Base-by-base conservation (phyloP, 64 coral and sea anemone species). In the Platygyra sinensis region DNA sequence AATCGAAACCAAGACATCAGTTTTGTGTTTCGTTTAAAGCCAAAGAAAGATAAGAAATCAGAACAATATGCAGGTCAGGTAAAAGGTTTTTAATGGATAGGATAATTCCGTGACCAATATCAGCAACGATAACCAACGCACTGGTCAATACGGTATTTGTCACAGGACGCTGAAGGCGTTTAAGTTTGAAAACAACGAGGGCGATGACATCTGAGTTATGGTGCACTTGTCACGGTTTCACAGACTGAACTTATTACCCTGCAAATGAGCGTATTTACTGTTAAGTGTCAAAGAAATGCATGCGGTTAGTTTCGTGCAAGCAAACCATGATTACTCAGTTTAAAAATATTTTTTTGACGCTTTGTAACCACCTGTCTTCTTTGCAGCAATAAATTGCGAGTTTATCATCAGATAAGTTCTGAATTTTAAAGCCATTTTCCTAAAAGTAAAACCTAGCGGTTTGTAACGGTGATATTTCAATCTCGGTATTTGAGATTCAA, bases 131-230 rank as follows among this genome's bases (percentile, higher is more conserved):
- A 27, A 69, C 65, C 22, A 27, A 69, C 65, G 65, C 65, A 27
- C 65, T 20, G 81, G 62, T 67, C 63, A 72, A 85, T 51, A 85
- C 38, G 62, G 49, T 51, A 63, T 85, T 85, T 85, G 46, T 50
- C 81, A 85, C 20, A 39, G 59, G 18, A 38, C 24, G 59, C 10
- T 42, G 19, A 65, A 29, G 55, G 52, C 55, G 28, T 80, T 61
- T 32, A 22, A 2, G 12, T 80, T 59, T 60, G 20, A 30, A 25
- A 51, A 49, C 73, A 75, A 75, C 18, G 4, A 75, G 31, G 73
- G 32, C 51, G 75, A 77, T 51, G 16, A 77, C 39, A 25, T 12
- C 11, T 2, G 7, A 18, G 20, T 77, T 42, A 77, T 60, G 16
- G 16, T 69, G 8, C n/a, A 29, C 11, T 25, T 69, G 65, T 67